Evolutionary conservation across 1,140 invertebrate species (phyloP), one percentile per base, ranked within the genome.

Genomic region (Cherax destructor): DNA sequence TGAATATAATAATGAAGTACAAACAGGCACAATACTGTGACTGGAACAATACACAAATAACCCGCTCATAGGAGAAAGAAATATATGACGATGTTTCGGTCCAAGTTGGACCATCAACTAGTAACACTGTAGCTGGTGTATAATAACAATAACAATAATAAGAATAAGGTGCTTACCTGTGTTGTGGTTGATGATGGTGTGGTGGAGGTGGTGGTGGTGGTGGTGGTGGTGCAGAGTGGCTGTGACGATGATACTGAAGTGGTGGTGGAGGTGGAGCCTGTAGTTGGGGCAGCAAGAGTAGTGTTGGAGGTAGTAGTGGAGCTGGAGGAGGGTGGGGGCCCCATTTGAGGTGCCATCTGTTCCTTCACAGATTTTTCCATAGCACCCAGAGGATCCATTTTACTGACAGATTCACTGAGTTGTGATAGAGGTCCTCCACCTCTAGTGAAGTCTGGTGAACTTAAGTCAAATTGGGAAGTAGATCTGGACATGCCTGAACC

Each of bases 291-390:
- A 30, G 91, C 24, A 47, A 88, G 61, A 61, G 92, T 86, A 69
- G 88, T 87, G 84, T 90, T 80, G 80, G 91, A 83, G 69, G 92
- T 88, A 81, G 91, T 90, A 87, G 91, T 76, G 52, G 92, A 76
- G 81, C 87, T 92, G 93, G 69, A 91, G 83, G 92, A 92, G 78
- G 77, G 93, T 79, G 92, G 92, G 76, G 93, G 93, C 72, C 88
- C 93, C 93, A 88, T 93, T 30, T 93, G 92, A 21, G 83, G 92
- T 7, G 81, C 93, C 95, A 98, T 97, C 96, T 98, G 97, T 95
- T 98, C 97, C 94, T 97, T 98, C 5, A 98, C 95, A 92, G 97
- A 97, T 94, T 98, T 98, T 94, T 98, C 97, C 97, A 98, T 98
- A 56, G 97, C 97, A 94, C 98, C 98, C 0, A 98, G 95, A 50